These are phyloP conservation scores for Sweltsa coloradensis DNA, from an alignment of 1,140 invertebrate genomes.

Conservation along the genomic window DNA sequence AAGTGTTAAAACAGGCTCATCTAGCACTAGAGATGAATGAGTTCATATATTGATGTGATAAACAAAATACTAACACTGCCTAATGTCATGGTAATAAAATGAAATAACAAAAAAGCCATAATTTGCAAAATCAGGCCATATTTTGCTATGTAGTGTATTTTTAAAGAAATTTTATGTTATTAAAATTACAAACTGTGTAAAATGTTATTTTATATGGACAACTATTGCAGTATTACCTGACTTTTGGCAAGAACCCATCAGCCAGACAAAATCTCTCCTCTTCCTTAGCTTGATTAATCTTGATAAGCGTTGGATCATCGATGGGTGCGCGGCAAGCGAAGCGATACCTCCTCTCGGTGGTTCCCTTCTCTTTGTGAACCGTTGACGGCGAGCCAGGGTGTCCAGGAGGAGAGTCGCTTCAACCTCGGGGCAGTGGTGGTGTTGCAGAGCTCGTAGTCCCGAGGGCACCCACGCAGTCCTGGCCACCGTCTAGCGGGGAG, in stretches of 20 bases:
- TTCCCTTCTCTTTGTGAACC: slow-evolving; percentile 33
- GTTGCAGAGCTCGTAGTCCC: slow-evolving; percentile 52
- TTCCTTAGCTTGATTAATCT: slow-evolving; percentile 54
- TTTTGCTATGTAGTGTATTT: no score
- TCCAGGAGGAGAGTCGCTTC: slow-evolving; percentile 55
- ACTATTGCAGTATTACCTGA: no score
- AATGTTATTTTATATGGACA: no score
- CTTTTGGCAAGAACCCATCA: slow-evolving; percentile 40
- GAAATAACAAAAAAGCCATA: no score
- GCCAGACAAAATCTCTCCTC: slow-evolving; percentile 61
- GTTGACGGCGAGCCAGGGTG: slow-evolving; percentile 47
- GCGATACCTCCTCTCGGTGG: slow-evolving; percentile 61
- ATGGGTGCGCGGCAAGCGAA: slow-evolving; percentile 67
- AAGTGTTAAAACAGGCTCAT: no score
- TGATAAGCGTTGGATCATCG: slow-evolving; percentile 42
- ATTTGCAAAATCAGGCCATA: no score
- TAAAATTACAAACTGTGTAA: no score
- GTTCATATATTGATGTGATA: no score
- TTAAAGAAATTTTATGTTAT: no score
- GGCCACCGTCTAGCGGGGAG: slow-evolving; percentile 41
- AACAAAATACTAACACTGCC: no score
- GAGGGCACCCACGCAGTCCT: slow-evolving; percentile 53
- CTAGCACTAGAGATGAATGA: no score
- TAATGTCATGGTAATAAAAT: no score
- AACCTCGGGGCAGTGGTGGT: slow-evolving; percentile 50